A percentile compares a stretch with the other conserved stretches of the same genome.
These are phyloP conservation scores for Drosophila peninsularis DNA, from an alignment of 2,888 invertebrate genomes.

Conservation along the genomic window DNA sequence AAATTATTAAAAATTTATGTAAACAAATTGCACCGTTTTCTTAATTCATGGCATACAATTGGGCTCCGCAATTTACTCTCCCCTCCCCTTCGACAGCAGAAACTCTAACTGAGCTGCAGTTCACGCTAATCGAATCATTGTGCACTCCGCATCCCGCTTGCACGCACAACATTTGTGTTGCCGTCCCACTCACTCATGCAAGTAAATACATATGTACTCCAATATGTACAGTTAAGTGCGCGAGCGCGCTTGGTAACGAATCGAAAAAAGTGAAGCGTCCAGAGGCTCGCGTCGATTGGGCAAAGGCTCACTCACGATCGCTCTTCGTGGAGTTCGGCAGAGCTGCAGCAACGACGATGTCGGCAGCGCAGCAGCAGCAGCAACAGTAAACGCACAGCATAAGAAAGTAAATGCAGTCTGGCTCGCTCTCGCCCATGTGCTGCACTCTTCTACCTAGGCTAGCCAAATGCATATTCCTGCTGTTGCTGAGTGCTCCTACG, in stretches of 20 bases:
- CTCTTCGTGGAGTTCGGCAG: not conserved
- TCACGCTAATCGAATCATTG: not conserved
- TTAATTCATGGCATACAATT: not conserved
- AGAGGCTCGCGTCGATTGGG: not conserved
- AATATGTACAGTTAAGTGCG: not conserved
- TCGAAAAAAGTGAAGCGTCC: not conserved
- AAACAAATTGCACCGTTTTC: slow-evolving; percentile 45
- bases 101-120: not conserved
- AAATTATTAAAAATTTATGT: slow-evolving; percentile 74
- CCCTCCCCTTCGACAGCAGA: not conserved
- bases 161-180: not conserved
- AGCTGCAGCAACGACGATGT: not conserved
- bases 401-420: not conserved
- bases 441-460: not conserved
- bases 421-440: not conserved
- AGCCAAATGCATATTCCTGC: not conserved
- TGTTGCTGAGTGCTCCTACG: not conserved
- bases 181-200: not conserved
- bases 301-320: not conserved
- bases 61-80: not conserved
- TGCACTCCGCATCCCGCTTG: not conserved
- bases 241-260: not conserved
- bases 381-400: not conserved
- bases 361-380: not conserved
- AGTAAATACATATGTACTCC: not conserved